phyloP scores from a whole-genome alignment of 2,888 invertebrate genomes.

The Cataglyphis cursor region DNA sequence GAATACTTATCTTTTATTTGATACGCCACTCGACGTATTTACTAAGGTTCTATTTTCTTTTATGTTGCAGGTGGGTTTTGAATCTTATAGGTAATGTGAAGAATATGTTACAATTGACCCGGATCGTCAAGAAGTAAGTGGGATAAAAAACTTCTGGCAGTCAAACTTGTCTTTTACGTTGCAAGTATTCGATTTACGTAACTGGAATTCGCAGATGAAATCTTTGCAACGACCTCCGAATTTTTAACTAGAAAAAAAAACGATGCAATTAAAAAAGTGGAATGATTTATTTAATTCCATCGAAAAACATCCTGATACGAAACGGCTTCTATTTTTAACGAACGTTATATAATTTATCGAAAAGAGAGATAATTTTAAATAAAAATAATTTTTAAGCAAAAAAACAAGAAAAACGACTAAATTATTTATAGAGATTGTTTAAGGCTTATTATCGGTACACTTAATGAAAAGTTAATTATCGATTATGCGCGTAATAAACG shows the following conservation, averaged over 20 bases:
- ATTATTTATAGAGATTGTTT: background rate
- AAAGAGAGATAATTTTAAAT: background rate
- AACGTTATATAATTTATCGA: background rate
- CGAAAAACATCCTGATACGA: background rate
- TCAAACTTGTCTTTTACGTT: slow-evolving; percentile 39
- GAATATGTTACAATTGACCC: slow-evolving; percentile 53
- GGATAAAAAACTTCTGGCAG: slow-evolving; percentile 40
- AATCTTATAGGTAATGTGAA: slow-evolving; percentile 39
- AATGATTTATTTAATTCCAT: slow-evolving; percentile 16
- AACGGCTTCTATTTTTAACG: background rate
- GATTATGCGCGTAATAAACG: background rate
- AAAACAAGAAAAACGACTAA: background rate
- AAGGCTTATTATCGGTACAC: background rate
- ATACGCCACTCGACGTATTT: background rate
- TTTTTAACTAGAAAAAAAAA: slow-evolving; percentile 23
- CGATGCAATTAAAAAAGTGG: background rate
- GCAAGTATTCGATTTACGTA: slow-evolving; percentile 42
- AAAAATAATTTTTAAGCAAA: slow-evolving; percentile 14
- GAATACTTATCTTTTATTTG: background rate
- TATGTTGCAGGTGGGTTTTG: slow-evolving; percentile 68
- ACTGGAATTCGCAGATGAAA: slow-evolving; percentile 46
- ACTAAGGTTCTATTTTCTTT: background rate
- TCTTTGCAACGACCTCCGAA: slow-evolving; percentile 41
- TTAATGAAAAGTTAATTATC: background rate
- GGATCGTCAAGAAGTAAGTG: slow-evolving; percentile 51